These are phyloP conservation scores for Drosophila maculinotata DNA, from an alignment of 2,888 invertebrate genomes.

Conservation along the genomic window DNA sequence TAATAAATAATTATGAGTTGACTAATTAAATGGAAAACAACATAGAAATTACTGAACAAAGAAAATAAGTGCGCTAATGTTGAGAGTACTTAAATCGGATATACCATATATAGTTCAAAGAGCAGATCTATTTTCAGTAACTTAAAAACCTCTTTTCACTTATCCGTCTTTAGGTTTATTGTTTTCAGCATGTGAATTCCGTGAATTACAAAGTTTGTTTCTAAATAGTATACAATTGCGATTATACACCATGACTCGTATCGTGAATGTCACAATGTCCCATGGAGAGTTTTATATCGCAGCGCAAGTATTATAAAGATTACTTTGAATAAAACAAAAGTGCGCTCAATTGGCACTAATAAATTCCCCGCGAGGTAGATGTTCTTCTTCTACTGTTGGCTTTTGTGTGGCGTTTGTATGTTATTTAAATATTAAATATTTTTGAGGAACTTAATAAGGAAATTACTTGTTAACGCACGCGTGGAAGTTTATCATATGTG, in stretches of 20 bases:
- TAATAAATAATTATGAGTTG: not conserved
- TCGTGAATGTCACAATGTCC: conserved; percentile 5
- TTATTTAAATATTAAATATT: conserved; percentile 24
- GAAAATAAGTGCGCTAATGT: no score
- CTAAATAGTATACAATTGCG: not conserved
- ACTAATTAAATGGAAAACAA: not conserved
- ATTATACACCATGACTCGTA: not conserved
- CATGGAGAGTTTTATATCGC: conserved; percentile 38
- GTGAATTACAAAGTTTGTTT: not conserved
- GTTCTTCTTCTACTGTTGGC: conserved; percentile 10
- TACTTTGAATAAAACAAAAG: conserved; percentile 62
- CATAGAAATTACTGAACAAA: no score
- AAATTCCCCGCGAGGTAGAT: conserved; percentile 54
- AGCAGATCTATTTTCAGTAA: no score
- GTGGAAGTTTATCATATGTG: conserved; percentile 20
- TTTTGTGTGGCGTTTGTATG: not conserved
- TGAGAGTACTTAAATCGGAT: no score
- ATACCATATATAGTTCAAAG: no score
- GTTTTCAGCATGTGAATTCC: not conserved
- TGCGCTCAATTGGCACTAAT: conserved; percentile 70
- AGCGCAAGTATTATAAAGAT: conserved; percentile 60
- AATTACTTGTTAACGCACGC: conserved; percentile 69
- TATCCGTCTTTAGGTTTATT: not conserved
- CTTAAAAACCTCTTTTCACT: not conserved
- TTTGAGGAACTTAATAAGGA: conserved; percentile 69